These are phyloP conservation scores for Brachionus paranguensis DNA, from an alignment of 1,140 invertebrate species.

Conservation along the genomic window DNA sequence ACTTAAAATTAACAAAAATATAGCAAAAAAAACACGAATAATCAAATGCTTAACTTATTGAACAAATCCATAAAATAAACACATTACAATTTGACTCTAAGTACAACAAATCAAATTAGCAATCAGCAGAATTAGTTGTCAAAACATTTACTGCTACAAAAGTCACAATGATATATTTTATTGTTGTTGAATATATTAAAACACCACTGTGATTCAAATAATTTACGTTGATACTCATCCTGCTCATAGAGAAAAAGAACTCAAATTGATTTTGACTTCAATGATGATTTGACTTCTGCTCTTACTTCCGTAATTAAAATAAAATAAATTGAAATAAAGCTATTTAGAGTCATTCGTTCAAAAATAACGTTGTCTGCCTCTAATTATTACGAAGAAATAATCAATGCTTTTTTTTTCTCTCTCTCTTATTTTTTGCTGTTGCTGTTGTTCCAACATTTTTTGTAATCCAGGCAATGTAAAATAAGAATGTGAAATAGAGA, in stretches of 20 bases:
- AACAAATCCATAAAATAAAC: neutral
- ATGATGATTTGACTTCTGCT: conserved; percentile 37
- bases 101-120: neutral
- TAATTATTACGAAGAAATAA: neutral
- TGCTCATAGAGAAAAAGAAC: neutral
- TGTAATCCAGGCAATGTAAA: no score
- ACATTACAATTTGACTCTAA: neutral
- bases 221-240: neutral
- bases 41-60: neutral
- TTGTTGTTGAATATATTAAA: conserved; percentile 5
- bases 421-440: neutral
- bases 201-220: conserved; percentile 16
- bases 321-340: conserved; percentile 1
- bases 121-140: neutral
- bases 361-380: conserved; percentile 11
- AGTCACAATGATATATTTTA: conserved; percentile 16
- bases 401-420: neutral
- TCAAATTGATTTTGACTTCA: conserved; percentile 1
- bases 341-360: conserved; percentile 32
- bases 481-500: no score
- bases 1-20: neutral
- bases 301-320: conserved; percentile 10
- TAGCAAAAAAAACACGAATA: neutral
- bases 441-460: neutral
- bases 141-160: neutral